Evolutionary conservation across 2,888 invertebrate species (phyloP).

Genomic region (Lamellibrachia satsuma): DNA sequence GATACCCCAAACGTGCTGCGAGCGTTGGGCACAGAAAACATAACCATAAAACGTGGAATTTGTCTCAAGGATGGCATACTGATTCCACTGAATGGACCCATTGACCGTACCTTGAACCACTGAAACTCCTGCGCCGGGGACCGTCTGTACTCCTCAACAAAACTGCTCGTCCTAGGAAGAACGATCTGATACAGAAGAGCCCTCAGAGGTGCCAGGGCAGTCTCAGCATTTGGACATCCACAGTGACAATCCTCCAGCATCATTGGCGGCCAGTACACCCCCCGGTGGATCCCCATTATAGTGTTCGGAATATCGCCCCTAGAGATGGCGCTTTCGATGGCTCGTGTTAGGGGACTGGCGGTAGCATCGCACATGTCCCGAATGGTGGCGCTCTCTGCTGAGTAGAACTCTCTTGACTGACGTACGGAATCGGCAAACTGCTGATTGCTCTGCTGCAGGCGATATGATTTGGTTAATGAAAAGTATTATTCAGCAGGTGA

Average conservation of each 20-base stretch:
- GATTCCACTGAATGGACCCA: background rate
- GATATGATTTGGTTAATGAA: background rate
- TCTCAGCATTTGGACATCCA: conserved; percentile 43
- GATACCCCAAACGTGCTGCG: too few relatives aligned
- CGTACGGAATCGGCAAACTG: conserved; percentile 48
- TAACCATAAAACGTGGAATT: too few relatives aligned
- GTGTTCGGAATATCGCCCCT: conserved; percentile 45
- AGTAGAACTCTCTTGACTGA: conserved; percentile 54
- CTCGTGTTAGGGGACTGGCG: conserved; percentile 38
- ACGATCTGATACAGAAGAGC: conserved; percentile 55
- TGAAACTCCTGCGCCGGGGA: conserved; percentile 40
- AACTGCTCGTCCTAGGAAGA: conserved; percentile 45
- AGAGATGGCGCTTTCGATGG: conserved; percentile 47
- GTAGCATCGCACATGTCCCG: background rate
- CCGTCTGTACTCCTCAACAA: conserved; percentile 57
- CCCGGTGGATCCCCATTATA: conserved; percentile 54
- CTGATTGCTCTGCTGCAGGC: conserved; percentile 29
- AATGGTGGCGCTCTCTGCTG: background rate
- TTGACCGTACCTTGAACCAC: conserved; percentile 17
- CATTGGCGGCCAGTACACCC: conserved; percentile 59
- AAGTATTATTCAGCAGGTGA: background rate
- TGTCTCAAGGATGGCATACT: too few relatives aligned
- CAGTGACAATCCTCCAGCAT: conserved; percentile 38
- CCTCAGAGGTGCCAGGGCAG: conserved; percentile 49
- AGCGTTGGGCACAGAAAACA: too few relatives aligned